Conservation (phyloP, 2,113 vertebrate genomes). For the Hippocampus mohnikei region DNA sequence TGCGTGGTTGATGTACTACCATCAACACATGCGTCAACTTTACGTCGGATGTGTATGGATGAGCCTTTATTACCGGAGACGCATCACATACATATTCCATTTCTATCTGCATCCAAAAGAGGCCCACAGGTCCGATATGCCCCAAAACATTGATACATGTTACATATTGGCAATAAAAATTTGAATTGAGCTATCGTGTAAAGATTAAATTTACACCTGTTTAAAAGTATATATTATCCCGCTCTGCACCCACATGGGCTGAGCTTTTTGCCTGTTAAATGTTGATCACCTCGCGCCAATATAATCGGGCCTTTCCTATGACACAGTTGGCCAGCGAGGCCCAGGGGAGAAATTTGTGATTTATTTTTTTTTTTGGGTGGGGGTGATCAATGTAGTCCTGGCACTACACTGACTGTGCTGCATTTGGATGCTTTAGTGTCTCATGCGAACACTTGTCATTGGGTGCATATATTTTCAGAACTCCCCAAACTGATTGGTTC, state of each 20-base stretch:
- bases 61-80: too few relatives aligned
- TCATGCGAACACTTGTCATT: slow-evolving; percentile 9
- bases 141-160: too few relatives aligned
- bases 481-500: slow-evolving; percentile 38
- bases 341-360: slow-evolving; percentile 57
- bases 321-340: slow-evolving; percentile 54
- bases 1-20: too few relatives aligned
- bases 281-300: slow-evolving; percentile 53
- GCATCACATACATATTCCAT: too few relatives aligned
- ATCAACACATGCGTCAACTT: too few relatives aligned
- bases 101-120: too few relatives aligned
- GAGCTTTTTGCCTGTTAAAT: slow-evolving; percentile 36
- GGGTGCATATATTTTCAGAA: slow-evolving; percentile 27
- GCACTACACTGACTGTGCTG: slow-evolving; percentile 33
- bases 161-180: too few relatives aligned
- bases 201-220: too few relatives aligned
- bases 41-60: too few relatives aligned
- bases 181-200: too few relatives aligned
- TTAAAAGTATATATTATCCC: too few relatives aligned
- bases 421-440: slow-evolving; percentile 32
- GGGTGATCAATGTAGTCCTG: slow-evolving; percentile 54
- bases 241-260: slow-evolving; percentile 5
- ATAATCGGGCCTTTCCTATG: slow-evolving; percentile 55
- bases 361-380: slow-evolving; percentile 41
- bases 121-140: too few relatives aligned